These are phyloP conservation scores for Taenioides sp. DNA, from an alignment of 2,797 vertebrate species.

Conservation along the genomic window DNA sequence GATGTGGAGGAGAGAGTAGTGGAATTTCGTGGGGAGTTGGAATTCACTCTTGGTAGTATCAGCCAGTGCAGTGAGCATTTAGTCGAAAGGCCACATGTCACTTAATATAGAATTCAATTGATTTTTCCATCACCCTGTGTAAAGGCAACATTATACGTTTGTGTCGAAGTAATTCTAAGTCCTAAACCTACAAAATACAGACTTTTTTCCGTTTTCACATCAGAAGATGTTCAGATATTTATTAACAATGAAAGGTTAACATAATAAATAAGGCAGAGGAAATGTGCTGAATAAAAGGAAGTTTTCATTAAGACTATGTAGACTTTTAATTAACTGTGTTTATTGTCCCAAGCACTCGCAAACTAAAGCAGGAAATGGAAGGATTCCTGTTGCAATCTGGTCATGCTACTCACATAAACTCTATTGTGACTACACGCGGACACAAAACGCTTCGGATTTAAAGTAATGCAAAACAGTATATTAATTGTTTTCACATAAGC, in stretches of 20 bases:
- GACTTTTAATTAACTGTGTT: constrained; percentile 75
- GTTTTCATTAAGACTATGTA: constrained; percentile 55
- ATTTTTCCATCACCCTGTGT: constrained; percentile 55
- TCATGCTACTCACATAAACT: constrained; percentile 38
- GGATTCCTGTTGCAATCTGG: constrained; percentile 71
- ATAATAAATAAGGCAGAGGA: constrained; percentile 26
- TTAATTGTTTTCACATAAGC: not conserved
- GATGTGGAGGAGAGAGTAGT: constrained; percentile 33
- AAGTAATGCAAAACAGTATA: not conserved
- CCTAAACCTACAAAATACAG: not conserved
- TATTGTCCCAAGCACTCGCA: constrained; percentile 68
- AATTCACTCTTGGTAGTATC: constrained; percentile 53
- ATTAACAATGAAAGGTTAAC: not conserved
- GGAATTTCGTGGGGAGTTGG: constrained; percentile 53
- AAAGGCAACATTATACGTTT: constrained; percentile 24
- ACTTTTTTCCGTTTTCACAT: not conserved
- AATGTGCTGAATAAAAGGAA: constrained; percentile 40
- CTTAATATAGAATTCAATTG: constrained; percentile 74
- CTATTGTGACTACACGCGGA: constrained; percentile 37
- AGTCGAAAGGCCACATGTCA: constrained; percentile 75
- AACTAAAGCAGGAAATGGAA: constrained; percentile 71
- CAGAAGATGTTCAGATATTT: not conserved
- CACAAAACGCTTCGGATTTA: constrained; percentile 23
- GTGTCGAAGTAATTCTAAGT: constrained; percentile 9
- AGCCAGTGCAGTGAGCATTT: constrained; percentile 64